A percentile compares a stretch with the other conserved stretches of the same genome.
Conservation (phyloP, 2,113 vertebrate species). For the Asarcornis scutulata region DNA sequence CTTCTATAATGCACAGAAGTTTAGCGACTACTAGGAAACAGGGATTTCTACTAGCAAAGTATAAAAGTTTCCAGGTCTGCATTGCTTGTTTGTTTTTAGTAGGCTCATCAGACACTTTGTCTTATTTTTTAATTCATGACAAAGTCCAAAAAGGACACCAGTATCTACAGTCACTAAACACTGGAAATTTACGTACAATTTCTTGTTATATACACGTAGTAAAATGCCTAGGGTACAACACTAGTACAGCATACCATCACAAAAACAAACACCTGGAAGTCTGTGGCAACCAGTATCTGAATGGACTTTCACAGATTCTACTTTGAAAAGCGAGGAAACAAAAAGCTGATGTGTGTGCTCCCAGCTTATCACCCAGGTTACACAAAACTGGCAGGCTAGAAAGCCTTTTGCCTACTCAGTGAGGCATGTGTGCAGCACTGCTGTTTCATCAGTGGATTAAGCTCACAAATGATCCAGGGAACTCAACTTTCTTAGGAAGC, state of each 20-base stretch:
- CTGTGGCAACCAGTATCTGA: background rate
- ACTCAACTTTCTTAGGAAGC: background rate
- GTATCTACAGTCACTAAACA: background rate
- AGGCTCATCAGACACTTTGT: background rate
- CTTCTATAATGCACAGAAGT: fast-evolving
- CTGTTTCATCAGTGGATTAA: background rate
- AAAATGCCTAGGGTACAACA: background rate
- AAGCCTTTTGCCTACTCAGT: background rate
- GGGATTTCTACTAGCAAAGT: background rate
- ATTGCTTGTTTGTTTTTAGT: background rate
- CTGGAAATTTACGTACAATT: background rate
- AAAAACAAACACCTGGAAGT: background rate
- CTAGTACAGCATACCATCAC: background rate
- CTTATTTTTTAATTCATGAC: background rate
- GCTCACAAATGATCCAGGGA: background rate
- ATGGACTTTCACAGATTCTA: fast-evolving
- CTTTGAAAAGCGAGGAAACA: fast-evolving
- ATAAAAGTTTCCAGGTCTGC: background rate
- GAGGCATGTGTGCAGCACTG: background rate
- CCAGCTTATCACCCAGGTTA: fast-evolving
- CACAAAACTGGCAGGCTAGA: background rate
- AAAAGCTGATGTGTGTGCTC: background rate
- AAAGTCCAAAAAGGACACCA: background rate
- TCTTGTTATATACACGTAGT: background rate
- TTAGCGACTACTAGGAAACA: background rate